Base-by-base conservation (phyloP, 1,140 invertebrate species). In the Cecropterus lyciades region DNA sequence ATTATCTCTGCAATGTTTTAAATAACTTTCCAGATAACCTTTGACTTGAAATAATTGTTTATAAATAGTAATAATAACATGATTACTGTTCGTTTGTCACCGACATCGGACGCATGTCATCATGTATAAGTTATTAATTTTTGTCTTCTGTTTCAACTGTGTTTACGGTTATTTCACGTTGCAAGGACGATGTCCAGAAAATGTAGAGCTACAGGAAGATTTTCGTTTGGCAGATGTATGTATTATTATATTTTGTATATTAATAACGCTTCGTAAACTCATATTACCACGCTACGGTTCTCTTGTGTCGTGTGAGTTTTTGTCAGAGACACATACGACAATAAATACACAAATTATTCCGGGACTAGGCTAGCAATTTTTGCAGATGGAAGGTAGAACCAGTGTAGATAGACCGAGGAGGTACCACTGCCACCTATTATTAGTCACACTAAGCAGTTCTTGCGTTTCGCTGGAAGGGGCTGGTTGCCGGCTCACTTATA, bases 181-280 rank as follows among this genome's bases (percentile, higher is more conserved):
- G 51, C 73, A 79, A 6, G 87, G 85, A 33, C 80, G 78, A 62
- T 91, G 88, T 73, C 88, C 88, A 0, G 80, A 84, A 45, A 82
- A 84, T 70, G 76, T 89, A 1, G 69, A 67, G 5, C 53, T 87
- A 5, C 75, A 87, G 67, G 77, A 85, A 11, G 63, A 87, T 68
- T 91, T 91, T 51, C 73, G 72, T 51, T 57, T 89, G 10, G 77
- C 79, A 48, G 82, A 87, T 65, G 88, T 91, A 77, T 66, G 84
- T 82, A 64, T 67, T 48, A 11, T 13, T 46, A 24, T 24, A 1
- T 24, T 24, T 24, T 24, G 1, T 24, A 24, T 24, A 24, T 3
- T 24, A 24, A 3, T n/a, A n/a, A n/a, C n/a, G n/a, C n/a, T n/a
- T n/a, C n/a, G n/a, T n/a, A n/a, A n/a, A n/a, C n/a, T n/a, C n/a